Evolutionary conservation across 2,888 invertebrate species (phyloP), one percentile per base, ranked within the genome.

Genomic region (Latrodectus elegans): DNA sequence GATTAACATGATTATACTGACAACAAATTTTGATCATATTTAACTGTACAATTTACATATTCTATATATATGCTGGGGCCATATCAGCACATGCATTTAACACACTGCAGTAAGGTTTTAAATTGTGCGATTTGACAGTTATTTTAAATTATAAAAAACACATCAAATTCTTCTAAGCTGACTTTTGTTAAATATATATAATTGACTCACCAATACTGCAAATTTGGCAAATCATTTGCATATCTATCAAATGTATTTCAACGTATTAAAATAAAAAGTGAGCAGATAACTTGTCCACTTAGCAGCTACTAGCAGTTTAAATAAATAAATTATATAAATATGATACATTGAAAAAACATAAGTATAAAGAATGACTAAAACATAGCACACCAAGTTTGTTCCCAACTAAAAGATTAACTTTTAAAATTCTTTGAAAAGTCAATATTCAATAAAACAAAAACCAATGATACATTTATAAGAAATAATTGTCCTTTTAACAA

Each of bases 121-220:
- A 81, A 87, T 87, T 87, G 86, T 87, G 86, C 86, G 86, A 87
- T 87, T 87, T 76, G 86, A 87, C 86, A 87, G 77, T 87, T 77
- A 51, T 77, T 60, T 87, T 75, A 73, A 85, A 87, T 77, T 82
- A 81, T 71, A 81, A 81, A 38, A 86, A 68, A 77, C 64, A 72
- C 68, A 77, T 72, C 81, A 81, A 87, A 86, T 75, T 38, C 15
- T 60, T 53, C 22, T 60, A 71, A 80, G 49, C 49, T 72, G 22
- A n/a, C 60, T 60, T 60, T 60, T 4, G n/a, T 60, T 15, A 15
- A 60, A 60, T 38, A 38, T 38, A 38, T 38, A 38, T 38, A 38
- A 38, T 38, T n/a, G 72, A 73, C 75, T 71, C 72, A 67, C 65
- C 67, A 10, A 53, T 17, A 53, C 26, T 67, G 38, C 11, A 70